A percentile compares a stretch with the other conserved stretches of the same genome.
Conservation (phyloP, 2,888 invertebrate genomes). For the Syrphus vitripennis region DNA sequence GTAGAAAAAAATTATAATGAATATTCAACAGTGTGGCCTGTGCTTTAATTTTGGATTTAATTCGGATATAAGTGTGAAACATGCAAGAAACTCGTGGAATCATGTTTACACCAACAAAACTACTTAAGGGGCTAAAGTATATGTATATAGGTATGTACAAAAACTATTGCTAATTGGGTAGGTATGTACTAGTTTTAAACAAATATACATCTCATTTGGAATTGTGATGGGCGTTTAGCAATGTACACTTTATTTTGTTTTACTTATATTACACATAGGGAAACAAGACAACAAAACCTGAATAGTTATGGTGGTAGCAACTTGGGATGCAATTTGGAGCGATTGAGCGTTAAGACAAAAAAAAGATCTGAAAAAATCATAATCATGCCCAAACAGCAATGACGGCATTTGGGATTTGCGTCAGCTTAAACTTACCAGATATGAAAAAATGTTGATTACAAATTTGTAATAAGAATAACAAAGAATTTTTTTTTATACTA, state of each 20-base stretch:
- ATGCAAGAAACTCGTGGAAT: conserved; percentile 48
- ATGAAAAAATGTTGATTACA: background rate
- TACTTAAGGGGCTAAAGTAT: conserved; percentile 14
- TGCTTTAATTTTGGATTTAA: background rate
- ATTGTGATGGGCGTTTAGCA: conserved; percentile 43
- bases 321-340: conserved; percentile 19
- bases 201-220: conserved; percentile 25
- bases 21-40: conserved; percentile 30
- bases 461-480: background rate
- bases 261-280: conserved; percentile 8
- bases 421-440: background rate
- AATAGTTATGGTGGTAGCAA: conserved; percentile 21
- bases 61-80: conserved; percentile 32
- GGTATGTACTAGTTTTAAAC: background rate
- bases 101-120: conserved; percentile 34
- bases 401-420: background rate
- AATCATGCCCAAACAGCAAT: conserved; percentile 1
- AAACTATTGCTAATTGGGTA: conserved; percentile 14
- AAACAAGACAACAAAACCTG: conserved; percentile 60
- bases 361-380: background rate
- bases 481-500: conserved; percentile 17
- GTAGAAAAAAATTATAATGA: background rate
- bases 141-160: no score
- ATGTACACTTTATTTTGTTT: conserved; percentile 11
- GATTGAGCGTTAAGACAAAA: background rate